phyloP scores from a whole-genome alignment of 2,888 invertebrate species.

The Lasioglossum vierecki region DNA sequence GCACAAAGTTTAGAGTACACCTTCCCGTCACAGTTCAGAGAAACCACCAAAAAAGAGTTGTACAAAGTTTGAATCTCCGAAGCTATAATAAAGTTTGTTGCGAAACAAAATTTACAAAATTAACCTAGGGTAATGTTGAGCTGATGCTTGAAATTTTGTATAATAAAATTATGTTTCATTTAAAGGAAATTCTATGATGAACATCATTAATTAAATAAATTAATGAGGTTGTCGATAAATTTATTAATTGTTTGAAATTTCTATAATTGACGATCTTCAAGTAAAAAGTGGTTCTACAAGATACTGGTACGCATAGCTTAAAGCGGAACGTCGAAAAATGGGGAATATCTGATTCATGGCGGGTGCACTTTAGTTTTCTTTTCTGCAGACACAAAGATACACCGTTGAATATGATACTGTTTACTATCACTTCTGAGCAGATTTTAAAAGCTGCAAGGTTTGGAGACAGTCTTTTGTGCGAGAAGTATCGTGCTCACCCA shows the following conservation, averaged over 20 bases:
- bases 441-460: background rate
- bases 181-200: background rate
- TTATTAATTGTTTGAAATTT: background rate
- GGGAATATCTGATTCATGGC: background rate
- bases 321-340: background rate
- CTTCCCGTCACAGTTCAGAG: too few relatives aligned
- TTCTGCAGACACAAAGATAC: background rate
- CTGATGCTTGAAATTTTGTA: too few relatives aligned
- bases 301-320: background rate
- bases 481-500: conserved; percentile 4
- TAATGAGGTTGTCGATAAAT: too few relatives aligned
- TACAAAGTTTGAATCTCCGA: too few relatives aligned
- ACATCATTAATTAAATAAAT: background rate
- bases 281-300: background rate
- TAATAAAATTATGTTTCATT: too few relatives aligned
- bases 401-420: background rate
- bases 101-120: too few relatives aligned
- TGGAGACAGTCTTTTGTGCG: conserved; percentile 18
- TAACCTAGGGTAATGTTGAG: too few relatives aligned
- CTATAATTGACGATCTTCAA: background rate
- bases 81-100: too few relatives aligned
- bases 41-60: too few relatives aligned
- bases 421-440: background rate
- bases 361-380: background rate
- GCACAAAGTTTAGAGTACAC: too few relatives aligned